Percentiles rank a stretch among this genome's conserved stretches.
phyloP scores from a whole-genome alignment of 2,797 vertebrate genomes.

The Pyrocephalus nanus region DNA sequence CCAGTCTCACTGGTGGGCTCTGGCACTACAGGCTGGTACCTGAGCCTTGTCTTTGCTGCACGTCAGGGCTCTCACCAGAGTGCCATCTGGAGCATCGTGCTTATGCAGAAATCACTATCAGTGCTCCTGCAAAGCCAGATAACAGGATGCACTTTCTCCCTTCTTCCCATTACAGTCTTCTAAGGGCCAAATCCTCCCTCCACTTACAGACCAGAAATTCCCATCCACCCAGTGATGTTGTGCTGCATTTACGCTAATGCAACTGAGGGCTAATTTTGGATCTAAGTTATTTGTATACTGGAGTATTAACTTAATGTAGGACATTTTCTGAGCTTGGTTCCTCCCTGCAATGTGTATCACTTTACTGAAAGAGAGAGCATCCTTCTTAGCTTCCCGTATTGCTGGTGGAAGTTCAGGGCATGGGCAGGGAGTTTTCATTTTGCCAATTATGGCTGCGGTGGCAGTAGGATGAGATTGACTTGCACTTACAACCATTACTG shows the following conservation, averaged over 20 bases:
- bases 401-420: background rate
- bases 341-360: background rate
- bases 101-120: background rate
- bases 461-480: background rate
- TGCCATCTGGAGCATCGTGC: background rate
- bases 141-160: background rate
- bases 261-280: conserved; percentile 22
- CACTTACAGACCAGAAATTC: background rate
- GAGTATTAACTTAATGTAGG: conserved; percentile 44
- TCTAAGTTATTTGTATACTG: background rate
- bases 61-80: background rate
- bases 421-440: background rate
- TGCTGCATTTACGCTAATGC: conserved; percentile 37
- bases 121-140: background rate
- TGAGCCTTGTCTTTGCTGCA: background rate
- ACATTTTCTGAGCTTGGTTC: conserved; percentile 30
- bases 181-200: background rate
- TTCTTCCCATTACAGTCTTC: background rate
- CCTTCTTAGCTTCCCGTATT: background rate
- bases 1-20: background rate
- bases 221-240: background rate
- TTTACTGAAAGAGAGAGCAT: conserved; percentile 24
- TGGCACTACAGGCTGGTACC: background rate
- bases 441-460: background rate
- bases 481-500: conserved; percentile 7